Base-by-base conservation (phyloP, 2,888 invertebrate species). In the Plutella xylostella region DNA sequence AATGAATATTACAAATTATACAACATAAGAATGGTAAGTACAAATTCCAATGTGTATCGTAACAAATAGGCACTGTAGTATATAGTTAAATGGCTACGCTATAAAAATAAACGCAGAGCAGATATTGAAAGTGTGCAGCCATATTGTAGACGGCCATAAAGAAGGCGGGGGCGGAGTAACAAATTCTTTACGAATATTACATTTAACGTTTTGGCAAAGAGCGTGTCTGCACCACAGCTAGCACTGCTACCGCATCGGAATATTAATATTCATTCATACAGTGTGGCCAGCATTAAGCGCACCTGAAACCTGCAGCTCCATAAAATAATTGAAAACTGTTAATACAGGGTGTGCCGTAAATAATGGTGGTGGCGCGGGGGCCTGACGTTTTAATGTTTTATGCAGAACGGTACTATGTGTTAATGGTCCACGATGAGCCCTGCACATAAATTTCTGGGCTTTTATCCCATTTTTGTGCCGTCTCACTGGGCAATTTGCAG, bases 311-410 rank as follows among this genome's bases (percentile, higher is more conserved):
- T 17, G 34, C 34, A 17, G 25, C 39, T 25, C 34, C 14, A 58
- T 58, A 60, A 61, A 67, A 69, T 74, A 73, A 76, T 77, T 72
- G 68, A 72, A 72, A 72, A 69, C 64, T 72, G 68, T 73, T 75
- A 70, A 72, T 70, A 66, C 61, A 54, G 58, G 48, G 45, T 53
- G 54, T 48, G 54, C 57, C 65, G 67, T 78, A 75, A 75, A 76
- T 76, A 74, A 72, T 64, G 68, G 53, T 72, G 71, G 73, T 72
- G 58, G 63, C 67, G 62, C 52, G 49, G 60, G 59, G 61, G 64
- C 65, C 58, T 63, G 69, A 72, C 68, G 63, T 69, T 77, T 79
- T 77, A 77, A 79, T 80, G 74, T 74, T 72, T 78, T 74, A 75
- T 77, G 72, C 72, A 75, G 68, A 69, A 61, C 65, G 64, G 61